Base-by-base conservation (phyloP, 2,113 vertebrate genomes). In the Neopipo cinnamomea region DNA sequence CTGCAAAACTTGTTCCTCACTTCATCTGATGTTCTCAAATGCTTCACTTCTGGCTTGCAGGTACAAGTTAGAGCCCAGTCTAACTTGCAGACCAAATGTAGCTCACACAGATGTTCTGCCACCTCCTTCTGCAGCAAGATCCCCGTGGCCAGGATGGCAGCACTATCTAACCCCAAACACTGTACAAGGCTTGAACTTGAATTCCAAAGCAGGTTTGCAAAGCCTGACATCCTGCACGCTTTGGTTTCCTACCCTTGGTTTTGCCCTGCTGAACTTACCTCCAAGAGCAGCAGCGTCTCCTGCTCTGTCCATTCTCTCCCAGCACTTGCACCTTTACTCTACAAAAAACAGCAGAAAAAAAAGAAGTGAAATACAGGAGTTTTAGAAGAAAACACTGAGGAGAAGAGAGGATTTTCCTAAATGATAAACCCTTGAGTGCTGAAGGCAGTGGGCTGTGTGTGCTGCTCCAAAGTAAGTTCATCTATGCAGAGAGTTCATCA, bases 231-330 rank as follows among this genome's bases (percentile, higher is more conserved):
- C 35, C 47, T 24, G 30, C 8, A 17, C 4, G 42, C 5, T 56
- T 50, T 31, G 19, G 21, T 42, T 88, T 62, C 49, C 47, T 1
- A 3, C 19, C 31, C 30, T 31, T 20, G 17, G 6, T 21, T 12
- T 7, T 30, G 33, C 50, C 31, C 46, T 59, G 30, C n/a, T 1
- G 19, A 14, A 80, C 97, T 99, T 95, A 99, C 99, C 98, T 99
- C 99, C 2, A 99, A 88, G 17, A 99, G 98, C 30, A 99, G 98
- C 61, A 99, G 94, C 0, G 99, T 99, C 97, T 99, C 99, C 91
- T 99, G 99, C 79, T 99, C 99, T 0, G 99, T 99, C 99, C 99
- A 99, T 12, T 99, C 99, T 80, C 99, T 97, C 80, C 98, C 98
- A 67, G 98, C 98, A 81, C 97, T 98, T 13, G 97, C 98, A 3